Base-by-base conservation (phyloP, 2,888 invertebrate genomes). In the Ennomos fuscantarius region DNA sequence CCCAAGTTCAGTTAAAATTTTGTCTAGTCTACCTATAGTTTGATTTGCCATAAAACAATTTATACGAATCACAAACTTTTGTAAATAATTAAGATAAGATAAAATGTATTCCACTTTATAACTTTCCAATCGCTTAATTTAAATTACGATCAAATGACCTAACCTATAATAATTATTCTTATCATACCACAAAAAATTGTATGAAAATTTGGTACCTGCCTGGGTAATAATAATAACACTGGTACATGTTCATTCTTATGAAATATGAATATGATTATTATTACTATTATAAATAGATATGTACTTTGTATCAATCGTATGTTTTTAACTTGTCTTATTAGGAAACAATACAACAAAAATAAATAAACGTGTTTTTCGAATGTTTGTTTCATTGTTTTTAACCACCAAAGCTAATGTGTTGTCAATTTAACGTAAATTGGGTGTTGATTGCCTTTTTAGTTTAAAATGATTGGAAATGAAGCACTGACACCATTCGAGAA, bases 391-490 rank as follows among this genome's bases (percentile, higher is more conserved):
- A 56, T 56, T 50, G 33, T 41, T 12, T 33, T n/a, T 50, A 41
- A 50, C 47, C 11, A n/a, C 46, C 9, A 42, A 34, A 12, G 33
- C 8, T 37, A 40, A 48, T 55, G 33, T 48, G 10, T 42, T 31
- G 8, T n/a, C 11, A 51, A 67, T 63, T 62, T 59, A 49, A 46
- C 10, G 31, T 46, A 62, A 59, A 60, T 65, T 60, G 44, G 58
- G 45, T 58, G 64, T 70, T 66, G 60, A 70, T 78, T 64, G 65
- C 53, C 47, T 50, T 56, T 62, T 68, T 63, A 6, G 68, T 75
- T 78, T 76, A 78, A 70, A 79, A 69, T 55, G 53, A 49, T 57
- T 34, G 15, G 43, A n/a, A 34, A 2, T 10, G 3, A 6, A 24
- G 5, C 37, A 13, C 15, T 46, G 12, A 24, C 39, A 69, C 65